These are phyloP conservation scores for Hylaea fasciaria DNA, from an alignment of 2,888 invertebrate genomes.

Conservation along the genomic window DNA sequence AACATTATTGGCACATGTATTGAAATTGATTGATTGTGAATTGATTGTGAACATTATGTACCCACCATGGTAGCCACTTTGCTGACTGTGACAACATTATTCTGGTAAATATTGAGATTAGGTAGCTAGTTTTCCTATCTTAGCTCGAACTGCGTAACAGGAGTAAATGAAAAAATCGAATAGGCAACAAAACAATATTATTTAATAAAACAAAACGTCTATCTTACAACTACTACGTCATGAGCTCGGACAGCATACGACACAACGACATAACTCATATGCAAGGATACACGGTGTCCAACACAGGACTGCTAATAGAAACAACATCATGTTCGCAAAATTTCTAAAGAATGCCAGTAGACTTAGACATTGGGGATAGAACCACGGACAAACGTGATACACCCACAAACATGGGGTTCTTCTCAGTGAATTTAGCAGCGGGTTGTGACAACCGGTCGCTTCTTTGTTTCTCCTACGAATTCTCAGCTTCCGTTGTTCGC, in stretches of 20 bases:
- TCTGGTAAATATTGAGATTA: too few relatives aligned
- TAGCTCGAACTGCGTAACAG: too few relatives aligned
- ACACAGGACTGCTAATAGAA: constrained; percentile 53
- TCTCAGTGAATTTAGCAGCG: constrained; percentile 56
- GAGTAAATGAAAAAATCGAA: too few relatives aligned
- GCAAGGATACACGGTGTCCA: constrained; percentile 65
- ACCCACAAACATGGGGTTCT: constrained; percentile 65
- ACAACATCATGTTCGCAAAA: constrained; percentile 52
- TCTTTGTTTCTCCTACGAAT: constrained; percentile 48
- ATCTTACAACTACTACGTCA: background rate
- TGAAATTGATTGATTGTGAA: too few relatives aligned
- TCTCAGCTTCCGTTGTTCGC: constrained; percentile 45
- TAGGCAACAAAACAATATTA: too few relatives aligned
- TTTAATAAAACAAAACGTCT: too few relatives aligned
- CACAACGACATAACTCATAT: constrained; percentile 55
- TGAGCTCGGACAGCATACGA: constrained; percentile 56
- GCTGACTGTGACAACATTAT: too few relatives aligned
- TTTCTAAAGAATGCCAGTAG: constrained; percentile 48
- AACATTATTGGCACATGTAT: too few relatives aligned
- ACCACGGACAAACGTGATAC: constrained; percentile 61
- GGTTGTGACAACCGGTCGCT: constrained; percentile 54
- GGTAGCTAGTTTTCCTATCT: too few relatives aligned
- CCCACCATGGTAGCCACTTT: too few relatives aligned
- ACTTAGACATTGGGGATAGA: constrained; percentile 63
- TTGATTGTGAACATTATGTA: too few relatives aligned